phyloP scores from a whole-genome alignment of 2,113 vertebrate species.

The Halcyon malimbica region DNA sequence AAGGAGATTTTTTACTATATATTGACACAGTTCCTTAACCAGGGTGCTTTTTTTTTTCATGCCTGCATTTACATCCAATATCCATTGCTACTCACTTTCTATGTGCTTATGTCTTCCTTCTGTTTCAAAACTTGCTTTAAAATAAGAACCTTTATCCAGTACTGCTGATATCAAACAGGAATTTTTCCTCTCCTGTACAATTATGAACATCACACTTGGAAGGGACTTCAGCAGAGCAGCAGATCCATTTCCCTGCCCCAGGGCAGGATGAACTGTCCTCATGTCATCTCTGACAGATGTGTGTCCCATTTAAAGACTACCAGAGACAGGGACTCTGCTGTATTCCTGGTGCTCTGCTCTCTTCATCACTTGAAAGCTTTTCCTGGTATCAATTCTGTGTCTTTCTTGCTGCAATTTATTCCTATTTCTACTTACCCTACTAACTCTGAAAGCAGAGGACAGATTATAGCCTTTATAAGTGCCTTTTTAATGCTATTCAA shows the following conservation, averaged over 20 bases:
- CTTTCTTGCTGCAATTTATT: slow-evolving; percentile 12
- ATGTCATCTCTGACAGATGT: not conserved
- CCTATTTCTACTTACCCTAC: not conserved
- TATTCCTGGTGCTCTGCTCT: not conserved
- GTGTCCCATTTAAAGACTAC: slow-evolving; percentile 21
- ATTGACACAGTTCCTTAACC: not conserved
- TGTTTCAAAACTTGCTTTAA: not conserved
- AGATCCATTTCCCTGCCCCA: not conserved
- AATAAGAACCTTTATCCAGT: not conserved
- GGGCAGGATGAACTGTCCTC: not conserved
- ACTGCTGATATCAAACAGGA: not conserved
- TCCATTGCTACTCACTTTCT: not conserved
- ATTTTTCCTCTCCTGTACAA: not conserved
- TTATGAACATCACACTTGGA: not conserved
- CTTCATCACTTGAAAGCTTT: slow-evolving; percentile 21
- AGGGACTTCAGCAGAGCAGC: not conserved
- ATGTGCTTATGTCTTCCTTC: not conserved
- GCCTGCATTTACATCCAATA: not conserved
- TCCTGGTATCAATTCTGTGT: not conserved
- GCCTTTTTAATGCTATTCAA: slow-evolving; percentile 24
- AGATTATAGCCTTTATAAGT: slow-evolving; percentile 9
- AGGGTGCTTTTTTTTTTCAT: not conserved
- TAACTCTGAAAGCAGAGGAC: not conserved
- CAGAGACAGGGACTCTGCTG: not conserved
- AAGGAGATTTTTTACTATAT: not conserved